Evolutionary conservation across 2,113 vertebrate genomes (phyloP).

Genomic region (Mastomys natalensis): DNA sequence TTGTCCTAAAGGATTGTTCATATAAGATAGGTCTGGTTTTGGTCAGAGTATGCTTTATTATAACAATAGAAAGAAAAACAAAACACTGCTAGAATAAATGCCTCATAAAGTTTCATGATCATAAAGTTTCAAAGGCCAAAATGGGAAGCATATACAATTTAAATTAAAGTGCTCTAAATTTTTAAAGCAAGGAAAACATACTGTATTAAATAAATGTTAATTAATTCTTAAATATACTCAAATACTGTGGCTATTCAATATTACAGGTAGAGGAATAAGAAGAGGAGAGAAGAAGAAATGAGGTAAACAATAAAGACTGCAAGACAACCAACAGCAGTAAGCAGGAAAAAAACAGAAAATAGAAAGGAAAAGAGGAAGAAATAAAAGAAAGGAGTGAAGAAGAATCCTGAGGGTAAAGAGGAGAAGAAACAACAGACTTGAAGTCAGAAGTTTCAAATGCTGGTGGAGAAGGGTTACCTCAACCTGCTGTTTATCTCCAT

Average conservation of each 20-base stretch:
- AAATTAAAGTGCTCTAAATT: background rate
- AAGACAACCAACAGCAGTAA: background rate
- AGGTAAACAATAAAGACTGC: background rate
- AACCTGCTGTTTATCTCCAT: background rate
- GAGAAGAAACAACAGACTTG: background rate
- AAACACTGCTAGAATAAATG: background rate
- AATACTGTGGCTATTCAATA: background rate
- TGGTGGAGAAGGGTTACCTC: background rate
- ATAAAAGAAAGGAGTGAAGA: background rate
- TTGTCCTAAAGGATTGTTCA: background rate
- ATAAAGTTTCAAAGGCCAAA: background rate
- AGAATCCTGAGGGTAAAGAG: background rate
- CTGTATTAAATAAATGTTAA: background rate
- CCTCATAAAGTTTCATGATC: background rate
- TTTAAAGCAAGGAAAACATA: slow-evolving; percentile 11
- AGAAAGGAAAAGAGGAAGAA: background rate
- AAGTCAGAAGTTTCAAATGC: background rate
- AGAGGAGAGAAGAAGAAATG: background rate
- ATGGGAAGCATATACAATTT: background rate
- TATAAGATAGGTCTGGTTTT: background rate
- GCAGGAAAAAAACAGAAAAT: background rate
- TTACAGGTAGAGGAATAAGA: background rate
- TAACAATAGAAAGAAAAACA: background rate
- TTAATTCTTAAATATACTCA: background rate
- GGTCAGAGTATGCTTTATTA: background rate